Evolutionary conservation across 2,113 vertebrate genomes (phyloP), one percentile per base, ranked within the genome.

Genomic region (rabbit (Oryctolagus cuniculus)): DNA sequence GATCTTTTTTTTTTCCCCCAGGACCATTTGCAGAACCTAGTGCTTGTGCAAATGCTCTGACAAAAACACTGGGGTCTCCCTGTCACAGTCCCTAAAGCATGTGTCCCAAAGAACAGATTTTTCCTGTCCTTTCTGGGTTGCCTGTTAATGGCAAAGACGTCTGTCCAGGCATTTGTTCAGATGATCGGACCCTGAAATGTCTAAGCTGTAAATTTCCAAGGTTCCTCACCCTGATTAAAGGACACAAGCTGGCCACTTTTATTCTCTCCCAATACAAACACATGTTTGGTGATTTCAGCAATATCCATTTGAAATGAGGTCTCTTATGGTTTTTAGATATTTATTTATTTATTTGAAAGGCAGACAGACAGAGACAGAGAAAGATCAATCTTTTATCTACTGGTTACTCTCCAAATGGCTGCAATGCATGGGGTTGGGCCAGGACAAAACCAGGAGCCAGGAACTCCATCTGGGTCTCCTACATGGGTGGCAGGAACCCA

Each of bases 1-100:
- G 51, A 38, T 49, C n/a, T 6, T n/a, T 49, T 29, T 6, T 61
- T 44, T 92, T 36, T 36, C 22, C 53, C 51, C 58, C 51, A 91
- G 38, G 70, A 38, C 61, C 61, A 66, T 73, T 4, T 15, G 4
- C 70, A 25, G 49, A 90, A 64, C 69, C 19, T 16, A 77, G 34
- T 49, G 24, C 64, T 89, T 89, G n/a, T 22, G 15, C 74, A 93
- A 67, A 85, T 34, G 22, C 49, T 92, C 82, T 69, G n/a, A 53
- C 55, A 78, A 91, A 90, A 91, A 90, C 36, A 63, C 10, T 66
- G 21, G 63, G 29, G 53, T 51, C 74, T 77, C 49, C 29, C 86
- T 67, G 25, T 36, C 24, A 75, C 2, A 4, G 10, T 53, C 25
- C n/a, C 13, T 55, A n/a, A 55, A 89, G 78, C 74, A 87, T 25